Percentiles rank a stretch among this genome's conserved stretches.
Evolutionary conservation across 2,797 vertebrate species (phyloP).

Genomic region (Lithobates pipiens): DNA sequence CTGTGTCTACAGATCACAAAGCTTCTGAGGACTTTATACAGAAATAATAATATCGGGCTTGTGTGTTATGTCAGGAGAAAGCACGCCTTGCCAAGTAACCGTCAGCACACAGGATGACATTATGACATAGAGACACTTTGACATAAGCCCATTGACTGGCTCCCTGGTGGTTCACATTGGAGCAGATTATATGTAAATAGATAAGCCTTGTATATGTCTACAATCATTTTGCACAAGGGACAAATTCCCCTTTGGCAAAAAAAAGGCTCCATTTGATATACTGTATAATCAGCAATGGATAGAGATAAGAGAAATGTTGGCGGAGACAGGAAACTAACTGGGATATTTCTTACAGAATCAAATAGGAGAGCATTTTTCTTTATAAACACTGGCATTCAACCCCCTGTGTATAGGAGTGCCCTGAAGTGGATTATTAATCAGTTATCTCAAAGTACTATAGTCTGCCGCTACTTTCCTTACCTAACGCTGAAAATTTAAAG

Average conservation of each 20-base stretch:
- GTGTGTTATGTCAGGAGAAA: background rate
- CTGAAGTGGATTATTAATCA: conserved; percentile 36
- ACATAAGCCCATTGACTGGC: conserved; percentile 40
- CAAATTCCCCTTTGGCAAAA: conserved; percentile 55
- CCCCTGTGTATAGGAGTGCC: conserved; percentile 20
- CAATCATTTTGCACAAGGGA: conserved; percentile 54
- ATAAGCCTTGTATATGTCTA: conserved; percentile 55
- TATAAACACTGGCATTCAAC: conserved; percentile 41
- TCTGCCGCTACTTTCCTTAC: background rate
- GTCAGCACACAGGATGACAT: conserved; percentile 14
- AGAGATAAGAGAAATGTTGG: conserved; percentile 52
- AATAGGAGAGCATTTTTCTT: conserved; percentile 33
- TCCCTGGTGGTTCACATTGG: conserved; percentile 49
- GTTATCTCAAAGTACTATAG: background rate
- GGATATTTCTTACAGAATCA: conserved; percentile 35
- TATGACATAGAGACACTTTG: conserved; percentile 51
- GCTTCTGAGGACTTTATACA: background rate
- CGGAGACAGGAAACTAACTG: conserved; percentile 38
- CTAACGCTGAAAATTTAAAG: background rate
- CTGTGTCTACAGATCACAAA: conserved; percentile 10
- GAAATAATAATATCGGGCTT: background rate
- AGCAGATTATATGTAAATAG: conserved; percentile 60
- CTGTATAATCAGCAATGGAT: conserved; percentile 49
- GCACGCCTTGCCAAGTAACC: conserved; percentile 20
- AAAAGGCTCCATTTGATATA: conserved; percentile 48